These are phyloP conservation scores for Apus apus DNA, from an alignment of 2,113 vertebrate genomes.

Conservation along the genomic window DNA sequence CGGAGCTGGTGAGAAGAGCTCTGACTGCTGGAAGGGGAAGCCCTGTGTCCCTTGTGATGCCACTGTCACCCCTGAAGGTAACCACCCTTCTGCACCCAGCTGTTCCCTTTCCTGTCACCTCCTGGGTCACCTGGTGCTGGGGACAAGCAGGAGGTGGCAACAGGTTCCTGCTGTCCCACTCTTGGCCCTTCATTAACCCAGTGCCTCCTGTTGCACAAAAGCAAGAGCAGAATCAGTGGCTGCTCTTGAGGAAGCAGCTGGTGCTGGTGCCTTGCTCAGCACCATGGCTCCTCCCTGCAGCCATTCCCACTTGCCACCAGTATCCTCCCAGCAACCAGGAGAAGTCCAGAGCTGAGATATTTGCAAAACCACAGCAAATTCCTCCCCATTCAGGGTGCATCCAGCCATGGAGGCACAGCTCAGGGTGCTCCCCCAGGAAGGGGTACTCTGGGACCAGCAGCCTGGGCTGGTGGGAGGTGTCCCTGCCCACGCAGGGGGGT, in stretches of 20 bases:
- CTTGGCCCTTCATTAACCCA: background rate
- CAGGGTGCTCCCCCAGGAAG: background rate
- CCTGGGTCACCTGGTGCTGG: background rate
- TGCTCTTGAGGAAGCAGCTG: background rate
- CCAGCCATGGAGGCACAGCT: background rate
- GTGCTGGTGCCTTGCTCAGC: background rate
- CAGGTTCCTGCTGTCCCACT: background rate
- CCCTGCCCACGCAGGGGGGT: too few relatives aligned
- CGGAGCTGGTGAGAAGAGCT: background rate
- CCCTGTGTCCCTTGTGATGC: accelerated
- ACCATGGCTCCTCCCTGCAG: background rate
- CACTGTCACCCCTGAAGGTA: background rate
- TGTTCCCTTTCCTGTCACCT: background rate
- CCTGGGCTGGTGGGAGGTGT: too few relatives aligned
- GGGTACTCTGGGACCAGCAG: background rate
- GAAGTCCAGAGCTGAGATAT: background rate
- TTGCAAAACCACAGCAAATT: accelerated
- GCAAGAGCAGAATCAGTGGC: background rate
- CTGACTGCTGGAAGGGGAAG: accelerated
- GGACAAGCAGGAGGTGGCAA: background rate
- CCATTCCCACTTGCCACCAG: background rate
- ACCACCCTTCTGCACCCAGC: background rate
- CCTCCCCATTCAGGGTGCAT: accelerated
- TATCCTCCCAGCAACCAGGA: background rate
- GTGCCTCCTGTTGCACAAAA: accelerated